Evolutionary conservation across 35 echinoderm and acorn worm species (phyloP).

Genomic region (Lytechinus variegatus): DNA sequence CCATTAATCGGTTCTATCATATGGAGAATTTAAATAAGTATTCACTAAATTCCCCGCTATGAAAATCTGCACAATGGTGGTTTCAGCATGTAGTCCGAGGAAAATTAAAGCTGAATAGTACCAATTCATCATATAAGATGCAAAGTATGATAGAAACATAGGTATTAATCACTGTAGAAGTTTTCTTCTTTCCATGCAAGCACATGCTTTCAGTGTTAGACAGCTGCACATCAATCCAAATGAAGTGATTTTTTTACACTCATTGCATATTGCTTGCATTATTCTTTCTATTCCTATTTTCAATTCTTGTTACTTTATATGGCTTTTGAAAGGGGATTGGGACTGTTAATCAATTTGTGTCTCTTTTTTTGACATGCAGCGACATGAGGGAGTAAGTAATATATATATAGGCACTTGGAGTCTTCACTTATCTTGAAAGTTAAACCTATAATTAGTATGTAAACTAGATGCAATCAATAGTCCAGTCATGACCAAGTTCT

Average conservation of each 20-base stretch:
- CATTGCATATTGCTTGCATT: neutral
- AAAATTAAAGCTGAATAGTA: neutral
- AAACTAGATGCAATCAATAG: too few species aligned
- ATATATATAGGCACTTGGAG: neutral
- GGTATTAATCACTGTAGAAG: neutral
- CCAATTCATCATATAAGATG: neutral
- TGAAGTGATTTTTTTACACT: neutral
- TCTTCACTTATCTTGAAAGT: neutral
- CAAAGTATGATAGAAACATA: neutral
- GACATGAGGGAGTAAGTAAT: neutral
- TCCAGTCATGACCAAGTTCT: neutral
- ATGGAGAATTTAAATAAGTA: neutral
- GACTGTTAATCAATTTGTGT: neutral
- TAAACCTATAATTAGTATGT: neutral
- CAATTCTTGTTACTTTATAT: neutral
- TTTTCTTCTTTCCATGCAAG: neutral
- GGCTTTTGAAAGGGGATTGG: neutral
- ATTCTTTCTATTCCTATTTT: neutral
- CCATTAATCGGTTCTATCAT: neutral
- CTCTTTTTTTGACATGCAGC: neutral
- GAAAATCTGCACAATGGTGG: neutral
- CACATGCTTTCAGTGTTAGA: neutral
- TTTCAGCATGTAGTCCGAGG: neutral
- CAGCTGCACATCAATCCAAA: neutral
- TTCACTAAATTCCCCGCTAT: neutral